Evolutionary conservation across 2,113 vertebrate genomes (phyloP), one percentile per base, ranked within the genome.

Genomic region (Campylomormyrus tamandua): DNA sequence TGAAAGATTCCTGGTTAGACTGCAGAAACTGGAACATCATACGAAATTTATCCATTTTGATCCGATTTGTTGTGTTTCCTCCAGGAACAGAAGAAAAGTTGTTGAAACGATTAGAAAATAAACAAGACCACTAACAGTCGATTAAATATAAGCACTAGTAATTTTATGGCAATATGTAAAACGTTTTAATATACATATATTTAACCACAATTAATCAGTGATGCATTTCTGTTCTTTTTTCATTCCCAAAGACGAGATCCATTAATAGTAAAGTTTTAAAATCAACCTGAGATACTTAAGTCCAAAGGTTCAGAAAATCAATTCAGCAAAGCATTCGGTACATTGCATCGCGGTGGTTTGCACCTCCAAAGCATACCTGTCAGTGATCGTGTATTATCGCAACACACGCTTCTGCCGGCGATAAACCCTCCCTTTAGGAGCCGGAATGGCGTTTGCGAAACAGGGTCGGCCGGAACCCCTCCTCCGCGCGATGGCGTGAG

Each of bases 1-100:
- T 98, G 91, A 99, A 99, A 13, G 98, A 98, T 91, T 99, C 98
- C 94, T 99, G 98, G 93, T 99, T 99, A 93, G 98, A 98, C 50
- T 99, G 98, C 53, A 99, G 96, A 91, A 99, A 98, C 95, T 99
- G 98, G 94, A 99, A 98, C 95, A 99, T 97, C 97, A 99, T 98
- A 91, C 98, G 97, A 93, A 99, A 98, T 92, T 98, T 99, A 96
- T 99, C 98, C 98, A 99, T 99, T 5, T 93, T 94, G 50, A 53
- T 19, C 62, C 1, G 62, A 27, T 4, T 39, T 83, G 70, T 88
- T 90, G 88, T 83, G 27, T 52, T 74, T 49, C 35, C 83, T 84
- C 31, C 24, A 39, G 39, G 24, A 84, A 83, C 35, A 62, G 35
- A 13, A 45, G 11, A 3, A 58, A 84, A 89, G 10, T 83, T 46